Evolutionary conservation across 2,113 vertebrate species (phyloP).

Genomic region (Cololabis saira): DNA sequence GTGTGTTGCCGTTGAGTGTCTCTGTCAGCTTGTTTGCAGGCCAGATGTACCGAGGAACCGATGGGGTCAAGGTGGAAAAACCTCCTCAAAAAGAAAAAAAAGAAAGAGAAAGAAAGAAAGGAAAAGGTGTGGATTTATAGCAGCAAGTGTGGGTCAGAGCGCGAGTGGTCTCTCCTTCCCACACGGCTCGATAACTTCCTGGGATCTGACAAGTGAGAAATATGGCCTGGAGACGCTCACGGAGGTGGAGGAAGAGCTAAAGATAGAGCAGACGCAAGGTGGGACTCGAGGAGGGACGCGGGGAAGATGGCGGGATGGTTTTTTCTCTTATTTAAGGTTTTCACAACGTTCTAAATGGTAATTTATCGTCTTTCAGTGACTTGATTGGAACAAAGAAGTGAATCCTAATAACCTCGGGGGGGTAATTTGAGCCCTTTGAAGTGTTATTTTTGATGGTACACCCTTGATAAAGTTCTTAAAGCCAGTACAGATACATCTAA

Average conservation of each 20-base stretch:
- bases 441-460: no score
- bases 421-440: no score
- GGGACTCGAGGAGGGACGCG: neutral
- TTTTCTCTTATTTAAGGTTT: conserved; percentile 18
- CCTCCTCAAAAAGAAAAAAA: neutral
- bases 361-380: no score
- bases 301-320: conserved; percentile 6
- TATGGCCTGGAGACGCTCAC: conserved; percentile 42
- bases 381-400: no score
- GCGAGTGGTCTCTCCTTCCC: conserved; percentile 40
- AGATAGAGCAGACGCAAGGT: conserved; percentile 48
- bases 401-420: no score
- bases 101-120: conserved; percentile 30
- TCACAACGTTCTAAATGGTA: neutral
- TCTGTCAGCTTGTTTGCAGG: conserved; percentile 30
- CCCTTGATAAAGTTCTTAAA: no score
- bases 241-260: conserved; percentile 38
- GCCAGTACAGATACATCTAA: no score
- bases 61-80: conserved; percentile 50
- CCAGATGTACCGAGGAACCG: conserved; percentile 47
- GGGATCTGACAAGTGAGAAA: conserved; percentile 60
- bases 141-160: conserved; percentile 53
- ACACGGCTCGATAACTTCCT: conserved; percentile 63
- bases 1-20: conserved; percentile 19
- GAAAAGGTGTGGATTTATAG: conserved; percentile 60